Percentiles rank a stretch among this genome's conserved stretches.
These are phyloP conservation scores for Peromyscus nudipes DNA, from an alignment of 2,797 vertebrate species.

Conservation along the genomic window DNA sequence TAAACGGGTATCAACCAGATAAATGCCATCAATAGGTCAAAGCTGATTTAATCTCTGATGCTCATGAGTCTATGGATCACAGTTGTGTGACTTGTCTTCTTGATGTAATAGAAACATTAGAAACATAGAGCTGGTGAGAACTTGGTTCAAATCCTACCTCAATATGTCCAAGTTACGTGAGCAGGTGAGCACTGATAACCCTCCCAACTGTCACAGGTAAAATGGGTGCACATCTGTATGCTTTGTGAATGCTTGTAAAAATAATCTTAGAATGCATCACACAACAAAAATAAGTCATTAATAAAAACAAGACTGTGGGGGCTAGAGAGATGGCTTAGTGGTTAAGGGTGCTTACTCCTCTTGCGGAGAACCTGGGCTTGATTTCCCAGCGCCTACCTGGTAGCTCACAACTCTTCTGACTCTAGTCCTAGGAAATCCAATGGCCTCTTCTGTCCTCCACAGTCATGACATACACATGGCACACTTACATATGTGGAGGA, in stretches of 20 bases:
- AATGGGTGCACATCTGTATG: background rate
- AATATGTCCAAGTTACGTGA: background rate
- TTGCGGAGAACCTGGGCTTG: background rate
- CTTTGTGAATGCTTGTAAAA: background rate
- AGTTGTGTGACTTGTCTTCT: background rate
- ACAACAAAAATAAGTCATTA: constrained; percentile 20
- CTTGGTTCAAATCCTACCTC: background rate
- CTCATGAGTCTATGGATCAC: background rate
- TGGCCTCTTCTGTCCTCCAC: background rate
- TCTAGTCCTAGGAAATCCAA: background rate
- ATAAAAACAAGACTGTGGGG: constrained; percentile 12
- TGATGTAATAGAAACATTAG: background rate
- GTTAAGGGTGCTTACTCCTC: background rate
- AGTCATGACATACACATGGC: background rate
- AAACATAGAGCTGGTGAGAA: background rate
- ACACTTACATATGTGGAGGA: background rate
- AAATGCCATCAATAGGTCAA: background rate
- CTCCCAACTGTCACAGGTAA: background rate
- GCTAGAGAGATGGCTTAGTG: background rate
- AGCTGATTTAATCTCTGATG: background rate
- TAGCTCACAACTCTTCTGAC: background rate
- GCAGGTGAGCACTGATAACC: background rate
- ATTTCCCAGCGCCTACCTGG: background rate
- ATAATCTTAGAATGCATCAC: background rate
- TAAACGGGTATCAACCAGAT: background rate